These are phyloP conservation scores for Oncorhynchus gorbuscha DNA, from an alignment of 2,113 vertebrate genomes.

Conservation along the genomic window DNA sequence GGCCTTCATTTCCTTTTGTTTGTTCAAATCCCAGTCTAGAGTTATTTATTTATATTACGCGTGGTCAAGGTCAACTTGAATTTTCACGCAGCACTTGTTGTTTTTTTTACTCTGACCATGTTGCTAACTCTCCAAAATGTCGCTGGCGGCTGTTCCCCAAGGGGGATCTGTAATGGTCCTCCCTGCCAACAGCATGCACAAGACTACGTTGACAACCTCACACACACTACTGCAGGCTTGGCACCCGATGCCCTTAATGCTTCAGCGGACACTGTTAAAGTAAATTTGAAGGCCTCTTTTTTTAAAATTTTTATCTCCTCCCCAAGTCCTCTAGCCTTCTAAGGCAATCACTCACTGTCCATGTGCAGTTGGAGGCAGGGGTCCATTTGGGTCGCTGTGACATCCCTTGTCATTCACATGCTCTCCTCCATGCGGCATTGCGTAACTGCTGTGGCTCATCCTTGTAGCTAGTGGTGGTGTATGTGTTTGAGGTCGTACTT, in stretches of 20 bases:
- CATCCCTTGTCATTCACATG: slow-evolving; percentile 5
- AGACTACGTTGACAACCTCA: slow-evolving; percentile 12
- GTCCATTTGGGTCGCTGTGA: slow-evolving; percentile 9
- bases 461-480: too few relatives aligned
- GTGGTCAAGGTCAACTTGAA: not conserved
- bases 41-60: not conserved
- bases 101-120: slow-evolving; percentile 3
- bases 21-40: slow-evolving; percentile 30
- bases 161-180: slow-evolving; percentile 32
- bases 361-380: not conserved
- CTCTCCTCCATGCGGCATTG: not conserved
- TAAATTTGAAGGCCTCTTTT: not conserved
- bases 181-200: slow-evolving; percentile 28
- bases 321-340: slow-evolving; percentile 25
- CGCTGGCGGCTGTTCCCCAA: slow-evolving; percentile 24
- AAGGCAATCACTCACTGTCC: slow-evolving; percentile 33
- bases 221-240: slow-evolving; percentile 63
- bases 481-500: too few relatives aligned
- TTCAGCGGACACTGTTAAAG: slow-evolving; percentile 20
- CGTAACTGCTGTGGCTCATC: too few relatives aligned
- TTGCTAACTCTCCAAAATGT: slow-evolving; percentile 30
- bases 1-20: slow-evolving; percentile 43
- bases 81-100: not conserved
- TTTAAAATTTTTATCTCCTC: slow-evolving; percentile 16
- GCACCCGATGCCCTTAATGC: slow-evolving; percentile 37